phyloP scores from a whole-genome alignment of 2,797 vertebrate species.

The Prunella strophiata region DNA sequence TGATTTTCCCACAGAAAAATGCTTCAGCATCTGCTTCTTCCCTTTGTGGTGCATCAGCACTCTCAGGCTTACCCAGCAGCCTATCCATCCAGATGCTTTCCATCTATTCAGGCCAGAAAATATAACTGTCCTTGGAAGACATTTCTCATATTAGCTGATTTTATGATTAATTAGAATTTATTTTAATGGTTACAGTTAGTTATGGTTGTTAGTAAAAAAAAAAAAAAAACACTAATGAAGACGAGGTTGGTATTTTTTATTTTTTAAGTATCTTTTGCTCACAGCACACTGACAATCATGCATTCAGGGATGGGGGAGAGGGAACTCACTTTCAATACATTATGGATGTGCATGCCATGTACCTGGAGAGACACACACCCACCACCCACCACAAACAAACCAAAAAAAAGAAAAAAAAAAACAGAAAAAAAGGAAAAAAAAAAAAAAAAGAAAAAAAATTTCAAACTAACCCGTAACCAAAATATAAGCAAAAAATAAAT shows the following conservation, averaged over 20 bases:
- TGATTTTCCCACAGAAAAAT: slow-evolving; percentile 59
- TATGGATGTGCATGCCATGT: slow-evolving; percentile 86
- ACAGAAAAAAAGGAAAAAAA: too few species aligned
- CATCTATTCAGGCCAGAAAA: slow-evolving; percentile 79
- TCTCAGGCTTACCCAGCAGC: slow-evolving; percentile 13
- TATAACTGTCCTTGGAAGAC: slow-evolving; percentile 71
- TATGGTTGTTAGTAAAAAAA: slow-evolving; percentile 71
- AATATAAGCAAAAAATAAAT: slow-evolving; percentile 44
- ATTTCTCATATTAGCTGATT: slow-evolving; percentile 69
- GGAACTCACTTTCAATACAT: slow-evolving; percentile 73
- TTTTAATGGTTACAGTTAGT: slow-evolving; percentile 74
- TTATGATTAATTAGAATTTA: slow-evolving; percentile 71
- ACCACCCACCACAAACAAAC: slow-evolving; percentile 41
- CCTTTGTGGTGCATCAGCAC: slow-evolving; percentile 1
- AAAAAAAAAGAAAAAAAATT: not conserved
- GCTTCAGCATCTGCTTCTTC: slow-evolving; percentile 29
- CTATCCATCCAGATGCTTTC: slow-evolving; percentile 19
- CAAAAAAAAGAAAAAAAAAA: not conserved
- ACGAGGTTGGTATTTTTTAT: slow-evolving; percentile 73
- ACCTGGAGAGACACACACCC: slow-evolving; percentile 58
- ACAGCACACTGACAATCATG: slow-evolving; percentile 83
- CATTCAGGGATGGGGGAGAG: slow-evolving; percentile 65
- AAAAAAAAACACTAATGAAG: slow-evolving; percentile 70
- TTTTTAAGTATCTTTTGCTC: slow-evolving; percentile 71
- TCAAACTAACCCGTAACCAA: not conserved